phyloP scores from a whole-genome alignment of 2,113 vertebrate species.

The Chascanopsetta lugubris region DNA sequence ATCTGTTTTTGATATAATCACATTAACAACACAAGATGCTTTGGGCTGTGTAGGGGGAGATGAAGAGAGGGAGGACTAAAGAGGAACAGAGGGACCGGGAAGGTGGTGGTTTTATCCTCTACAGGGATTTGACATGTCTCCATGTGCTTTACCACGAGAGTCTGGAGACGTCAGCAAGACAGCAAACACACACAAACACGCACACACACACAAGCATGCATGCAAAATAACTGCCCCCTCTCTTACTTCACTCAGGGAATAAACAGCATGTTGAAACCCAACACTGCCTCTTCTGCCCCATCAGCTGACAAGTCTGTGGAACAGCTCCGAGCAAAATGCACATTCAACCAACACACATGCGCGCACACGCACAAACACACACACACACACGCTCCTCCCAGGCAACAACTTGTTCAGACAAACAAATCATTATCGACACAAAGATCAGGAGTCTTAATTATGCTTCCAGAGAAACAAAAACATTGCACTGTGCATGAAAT shows the following conservation, averaged over 20 bases:
- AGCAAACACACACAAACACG: slow-evolving; percentile 5
- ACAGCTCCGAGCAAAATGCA: slow-evolving; percentile 37
- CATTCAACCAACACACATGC: slow-evolving; percentile 20
- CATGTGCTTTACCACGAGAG: slow-evolving; percentile 42
- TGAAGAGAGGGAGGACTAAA: slow-evolving; percentile 10
- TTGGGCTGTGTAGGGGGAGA: slow-evolving; percentile 24
- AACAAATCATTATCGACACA: slow-evolving; percentile 57
- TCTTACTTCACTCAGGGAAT: slow-evolving; percentile 41
- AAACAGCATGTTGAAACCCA: slow-evolving; percentile 80
- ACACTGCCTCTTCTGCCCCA: slow-evolving; percentile 53
- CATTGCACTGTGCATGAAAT: not conserved
- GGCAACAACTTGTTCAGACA: slow-evolving; percentile 40
- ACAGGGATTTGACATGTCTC: slow-evolving; percentile 47
- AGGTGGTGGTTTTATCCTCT: slow-evolving; percentile 40
- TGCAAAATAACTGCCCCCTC: slow-evolving; percentile 25
- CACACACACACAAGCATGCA: slow-evolving; percentile 3
- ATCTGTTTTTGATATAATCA: slow-evolving; percentile 13
- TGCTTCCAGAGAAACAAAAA: slow-evolving; percentile 49
- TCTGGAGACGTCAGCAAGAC: slow-evolving; percentile 51
- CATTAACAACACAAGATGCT: slow-evolving; percentile 31
- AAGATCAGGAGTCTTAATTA: slow-evolving; percentile 29
- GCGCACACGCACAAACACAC: slow-evolving; percentile 4
- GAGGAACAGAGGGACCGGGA: slow-evolving; percentile 23
- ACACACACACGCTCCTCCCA: slow-evolving; percentile 25
- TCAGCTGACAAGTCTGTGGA: slow-evolving; percentile 62